Evolutionary conservation across 2,888 invertebrate species (phyloP).

Genomic region (Cheilosia urbana): DNA sequence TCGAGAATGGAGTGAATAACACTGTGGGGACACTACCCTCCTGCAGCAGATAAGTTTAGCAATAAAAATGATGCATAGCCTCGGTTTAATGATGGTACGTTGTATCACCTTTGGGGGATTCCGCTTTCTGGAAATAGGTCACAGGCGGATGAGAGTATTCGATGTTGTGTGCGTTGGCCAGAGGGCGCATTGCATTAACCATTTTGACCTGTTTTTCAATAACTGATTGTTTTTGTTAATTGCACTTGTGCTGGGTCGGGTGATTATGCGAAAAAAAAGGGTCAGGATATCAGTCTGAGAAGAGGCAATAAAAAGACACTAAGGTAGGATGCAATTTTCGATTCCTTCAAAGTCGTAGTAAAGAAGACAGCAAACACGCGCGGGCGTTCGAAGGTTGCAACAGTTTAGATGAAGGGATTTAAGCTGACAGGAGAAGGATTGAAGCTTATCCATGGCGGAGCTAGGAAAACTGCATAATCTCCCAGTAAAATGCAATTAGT

Average conservation of each 20-base stretch:
- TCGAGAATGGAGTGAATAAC: constrained; percentile 30
- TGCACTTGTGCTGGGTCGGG: not conserved
- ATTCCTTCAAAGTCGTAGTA: too few species aligned
- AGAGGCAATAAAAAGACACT: too few species aligned
- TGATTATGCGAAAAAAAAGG: not conserved
- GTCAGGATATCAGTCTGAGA: not conserved
- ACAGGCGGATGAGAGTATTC: constrained; percentile 22
- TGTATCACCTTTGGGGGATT: constrained; percentile 45
- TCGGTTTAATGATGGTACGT: constrained; percentile 60
- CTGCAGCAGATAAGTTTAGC: constrained; percentile 53
- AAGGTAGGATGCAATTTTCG: too few species aligned
- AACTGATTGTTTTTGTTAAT: constrained; percentile 32
- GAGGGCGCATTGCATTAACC: constrained; percentile 47
- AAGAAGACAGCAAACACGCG: too few species aligned
- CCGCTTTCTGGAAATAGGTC: constrained; percentile 38
- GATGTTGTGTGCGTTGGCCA: constrained; percentile 45
- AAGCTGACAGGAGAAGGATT: too few species aligned
- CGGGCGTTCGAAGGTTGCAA: too few species aligned
- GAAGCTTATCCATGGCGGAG: too few species aligned
- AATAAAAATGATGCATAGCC: constrained; percentile 71
- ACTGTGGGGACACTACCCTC: constrained; percentile 19
- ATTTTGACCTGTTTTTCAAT: constrained; percentile 67
- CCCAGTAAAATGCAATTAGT: too few species aligned
- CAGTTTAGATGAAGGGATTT: too few species aligned
- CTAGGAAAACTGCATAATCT: too few species aligned